phyloP scores from a whole-genome alignment of 2,113 vertebrate species.

The Pteropus alecto region DNA sequence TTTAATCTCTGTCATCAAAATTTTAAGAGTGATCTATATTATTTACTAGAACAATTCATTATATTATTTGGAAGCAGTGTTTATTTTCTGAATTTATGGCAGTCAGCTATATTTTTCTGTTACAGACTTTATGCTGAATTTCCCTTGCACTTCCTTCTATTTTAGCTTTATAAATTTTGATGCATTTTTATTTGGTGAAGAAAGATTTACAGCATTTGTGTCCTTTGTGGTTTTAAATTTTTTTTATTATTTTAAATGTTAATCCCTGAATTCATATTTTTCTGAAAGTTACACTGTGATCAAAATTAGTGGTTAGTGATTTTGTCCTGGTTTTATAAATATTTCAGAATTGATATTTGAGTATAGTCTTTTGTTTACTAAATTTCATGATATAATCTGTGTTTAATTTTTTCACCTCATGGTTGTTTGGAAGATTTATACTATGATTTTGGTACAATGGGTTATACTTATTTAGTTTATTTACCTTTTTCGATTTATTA shows the following conservation, averaged over 20 bases:
- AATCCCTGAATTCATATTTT: neutral
- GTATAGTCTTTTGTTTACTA: neutral
- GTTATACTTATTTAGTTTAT: neutral
- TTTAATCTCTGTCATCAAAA: slow-evolving; percentile 33
- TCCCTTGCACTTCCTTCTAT: neutral
- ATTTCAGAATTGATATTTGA: neutral
- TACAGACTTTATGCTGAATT: neutral
- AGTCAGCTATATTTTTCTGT: neutral
- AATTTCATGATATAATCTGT: neutral
- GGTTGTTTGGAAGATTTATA: neutral
- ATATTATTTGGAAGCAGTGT: neutral
- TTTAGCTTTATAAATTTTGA: slow-evolving; percentile 31
- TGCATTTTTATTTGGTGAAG: neutral
- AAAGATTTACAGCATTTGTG: neutral
- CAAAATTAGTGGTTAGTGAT: neutral
- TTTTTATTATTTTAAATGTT: neutral
- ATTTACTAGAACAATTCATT: neutral
- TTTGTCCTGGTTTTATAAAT: neutral
- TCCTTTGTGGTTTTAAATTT: neutral
- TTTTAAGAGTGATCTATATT: neutral
- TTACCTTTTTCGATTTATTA: neutral
- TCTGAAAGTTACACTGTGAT: neutral
- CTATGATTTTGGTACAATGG: neutral
- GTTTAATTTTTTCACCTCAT: neutral
- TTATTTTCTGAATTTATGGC: slow-evolving; percentile 8